These are phyloP conservation scores for Nomada ruficornis DNA, from an alignment of 2,888 invertebrate genomes.

Conservation along the genomic window DNA sequence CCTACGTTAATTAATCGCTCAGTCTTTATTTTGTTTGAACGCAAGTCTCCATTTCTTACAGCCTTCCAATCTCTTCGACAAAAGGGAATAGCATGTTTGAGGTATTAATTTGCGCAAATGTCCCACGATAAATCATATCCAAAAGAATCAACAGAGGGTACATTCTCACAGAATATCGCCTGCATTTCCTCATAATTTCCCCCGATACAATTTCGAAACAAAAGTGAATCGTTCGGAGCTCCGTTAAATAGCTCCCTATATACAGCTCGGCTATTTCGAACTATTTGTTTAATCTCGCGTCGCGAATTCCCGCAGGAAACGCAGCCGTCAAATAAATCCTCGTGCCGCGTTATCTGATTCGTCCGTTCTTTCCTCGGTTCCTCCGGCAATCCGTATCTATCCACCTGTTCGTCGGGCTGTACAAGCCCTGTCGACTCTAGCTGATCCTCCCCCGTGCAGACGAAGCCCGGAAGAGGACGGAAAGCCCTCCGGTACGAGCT, in stretches of 20 bases:
- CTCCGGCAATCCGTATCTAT: conserved; percentile 46
- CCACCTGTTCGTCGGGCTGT: conserved; percentile 57
- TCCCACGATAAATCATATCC: neutral
- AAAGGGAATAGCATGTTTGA: neutral
- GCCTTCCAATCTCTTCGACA: no score
- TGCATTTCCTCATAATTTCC: neutral
- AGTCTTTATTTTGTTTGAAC: neutral
- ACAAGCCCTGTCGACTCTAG: conserved; percentile 30
- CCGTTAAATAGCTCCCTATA: neutral
- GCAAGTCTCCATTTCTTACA: neutral
- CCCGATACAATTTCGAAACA: no score
- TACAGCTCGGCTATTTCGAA: neutral
- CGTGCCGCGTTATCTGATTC: conserved; percentile 26
- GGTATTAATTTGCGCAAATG: conserved; percentile 47
- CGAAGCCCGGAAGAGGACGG: conserved; percentile 41
- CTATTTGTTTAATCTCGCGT: conserved; percentile 18
- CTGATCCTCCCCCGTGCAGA: conserved; percentile 10
- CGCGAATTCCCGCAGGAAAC: conserved; percentile 24
- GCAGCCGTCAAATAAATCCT: conserved; percentile 47
- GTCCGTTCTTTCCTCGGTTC: conserved; percentile 25
- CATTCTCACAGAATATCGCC: neutral
- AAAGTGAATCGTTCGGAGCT: neutral
- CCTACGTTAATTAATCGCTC: no score
- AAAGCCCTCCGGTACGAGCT: conserved; percentile 52
- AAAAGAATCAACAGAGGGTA: no score